Percentiles rank a stretch among this genome's conserved stretches.
Conservation (phyloP, 2,113 vertebrate species). For the Rissa tridactyla region DNA sequence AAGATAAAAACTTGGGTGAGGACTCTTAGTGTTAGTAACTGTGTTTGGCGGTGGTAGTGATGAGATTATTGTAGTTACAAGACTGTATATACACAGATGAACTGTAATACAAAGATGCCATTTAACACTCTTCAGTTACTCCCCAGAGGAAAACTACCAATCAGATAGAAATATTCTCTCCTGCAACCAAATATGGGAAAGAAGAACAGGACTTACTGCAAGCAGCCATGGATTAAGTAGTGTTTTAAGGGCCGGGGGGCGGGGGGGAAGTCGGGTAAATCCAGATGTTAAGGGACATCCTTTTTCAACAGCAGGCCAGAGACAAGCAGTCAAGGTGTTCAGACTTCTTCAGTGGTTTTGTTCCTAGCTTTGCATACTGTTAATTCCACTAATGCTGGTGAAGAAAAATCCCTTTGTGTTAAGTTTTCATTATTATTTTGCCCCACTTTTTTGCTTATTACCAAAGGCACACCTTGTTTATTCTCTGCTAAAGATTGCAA, state of each 20-base stretch:
- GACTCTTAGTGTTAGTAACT: background rate
- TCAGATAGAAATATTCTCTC: slow-evolving; percentile 30
- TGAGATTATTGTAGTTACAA: slow-evolving; percentile 16
- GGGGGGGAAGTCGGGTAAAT: background rate
- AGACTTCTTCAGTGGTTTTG: background rate
- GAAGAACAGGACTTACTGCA: background rate
- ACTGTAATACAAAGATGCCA: background rate
- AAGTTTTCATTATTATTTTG: background rate
- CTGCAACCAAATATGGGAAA: slow-evolving; percentile 59
- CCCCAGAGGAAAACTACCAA: slow-evolving; percentile 36
- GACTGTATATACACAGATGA: background rate
- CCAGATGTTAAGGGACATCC: background rate
- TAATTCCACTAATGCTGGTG: background rate
- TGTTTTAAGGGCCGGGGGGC: background rate
- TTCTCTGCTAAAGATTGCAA: background rate
- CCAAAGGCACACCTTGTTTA: background rate
- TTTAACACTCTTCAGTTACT: slow-evolving; percentile 11
- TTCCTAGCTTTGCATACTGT: background rate
- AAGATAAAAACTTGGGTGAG: background rate
- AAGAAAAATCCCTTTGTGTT: background rate
- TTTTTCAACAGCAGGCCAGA: background rate
- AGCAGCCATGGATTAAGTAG: background rate
- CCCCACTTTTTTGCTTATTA: background rate
- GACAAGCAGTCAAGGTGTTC: background rate
- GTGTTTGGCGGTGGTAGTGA: background rate